Evolutionary conservation across 2,113 vertebrate genomes (phyloP).

Genomic region (Pluvialis apricaria): DNA sequence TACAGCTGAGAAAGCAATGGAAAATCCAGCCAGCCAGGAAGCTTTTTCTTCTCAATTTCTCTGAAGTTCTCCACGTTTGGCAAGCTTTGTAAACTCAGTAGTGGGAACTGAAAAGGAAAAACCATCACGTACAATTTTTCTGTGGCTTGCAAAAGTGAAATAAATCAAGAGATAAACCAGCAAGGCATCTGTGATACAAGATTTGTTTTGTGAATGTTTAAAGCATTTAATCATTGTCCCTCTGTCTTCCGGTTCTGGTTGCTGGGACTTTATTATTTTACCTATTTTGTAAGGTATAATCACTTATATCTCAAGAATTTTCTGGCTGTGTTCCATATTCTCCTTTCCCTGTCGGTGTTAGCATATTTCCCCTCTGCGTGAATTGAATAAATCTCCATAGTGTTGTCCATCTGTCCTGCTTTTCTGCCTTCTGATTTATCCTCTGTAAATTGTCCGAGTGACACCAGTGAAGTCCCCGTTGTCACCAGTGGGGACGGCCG

Average conservation of each 20-base stretch:
- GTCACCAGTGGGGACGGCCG: background rate
- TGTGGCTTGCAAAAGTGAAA: constrained; percentile 13
- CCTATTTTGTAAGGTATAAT: background rate
- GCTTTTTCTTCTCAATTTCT: constrained; percentile 26
- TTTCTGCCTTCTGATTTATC: background rate
- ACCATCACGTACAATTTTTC: constrained; percentile 36
- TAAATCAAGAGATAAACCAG: constrained; percentile 53
- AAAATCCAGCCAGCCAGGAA: constrained; percentile 47
- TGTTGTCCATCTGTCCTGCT: background rate
- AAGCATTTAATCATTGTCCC: background rate
- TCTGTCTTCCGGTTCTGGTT: background rate
- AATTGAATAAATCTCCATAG: background rate
- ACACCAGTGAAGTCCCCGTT: background rate
- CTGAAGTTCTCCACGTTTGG: constrained; percentile 19
- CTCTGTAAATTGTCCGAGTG: fast-evolving
- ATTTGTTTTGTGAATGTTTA: background rate
- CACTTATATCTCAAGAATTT: background rate
- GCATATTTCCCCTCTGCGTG: background rate
- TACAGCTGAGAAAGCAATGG: constrained; percentile 48
- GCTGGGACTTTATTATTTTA: background rate
- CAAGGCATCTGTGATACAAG: background rate
- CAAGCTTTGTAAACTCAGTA: background rate
- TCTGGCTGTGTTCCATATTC: background rate
- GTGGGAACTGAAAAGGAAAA: constrained; percentile 46
- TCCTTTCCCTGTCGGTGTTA: background rate